Evolutionary conservation across 1,140 invertebrate genomes (phyloP), one percentile per base, ranked within the genome.

Genomic region (Theocolax elegans): DNA sequence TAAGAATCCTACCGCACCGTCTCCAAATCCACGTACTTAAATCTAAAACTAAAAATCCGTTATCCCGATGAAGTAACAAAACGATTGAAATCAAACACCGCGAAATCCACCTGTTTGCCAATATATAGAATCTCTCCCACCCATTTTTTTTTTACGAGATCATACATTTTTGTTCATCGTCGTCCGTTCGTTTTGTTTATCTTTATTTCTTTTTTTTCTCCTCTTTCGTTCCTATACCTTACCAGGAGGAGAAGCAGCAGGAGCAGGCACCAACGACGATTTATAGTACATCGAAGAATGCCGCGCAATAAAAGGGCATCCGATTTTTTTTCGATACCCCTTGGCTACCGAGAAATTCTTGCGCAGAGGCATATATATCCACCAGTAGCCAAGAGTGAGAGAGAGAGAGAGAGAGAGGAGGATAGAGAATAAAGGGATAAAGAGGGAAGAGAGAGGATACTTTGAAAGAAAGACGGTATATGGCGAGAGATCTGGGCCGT

Each of bases 401-500:
- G n/a, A n/a, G n/a, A n/a, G n/a, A 63, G 46, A 72, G 63, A 62
- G 46, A 46, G 35, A 23, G 63, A 44, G 54, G 46, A 49, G 35
- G 46, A 48, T 25, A 44, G 44, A 40, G 35, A 2, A 60, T 29
- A 56, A 44, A 51, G 40, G 56, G 35, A 56, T n/a, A 31, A 48
- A 38, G 48, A 17, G 31, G 44, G 19, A 31, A 44, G 51, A 40
- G 40, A 29, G 48, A 38, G 64, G 35, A 40, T 48, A 48, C 40
- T 46, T 64, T 12, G 25, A 42, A 48, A 49, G 63, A 53, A 29
- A 70, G 35, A 53, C 29, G 40, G 19, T 35, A 48, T 25, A 42
- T 27, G 17, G 44, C 17, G 66, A 54, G 64, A 78, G 78, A 77
- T 80, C 79, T 81, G 78, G 80, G 80, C 80, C 77, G 77, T 77